A percentile compares a stretch with the other conserved stretches of the same genome.
phyloP scores from a whole-genome alignment of 2,888 invertebrate genomes.

The Neria commutata region DNA sequence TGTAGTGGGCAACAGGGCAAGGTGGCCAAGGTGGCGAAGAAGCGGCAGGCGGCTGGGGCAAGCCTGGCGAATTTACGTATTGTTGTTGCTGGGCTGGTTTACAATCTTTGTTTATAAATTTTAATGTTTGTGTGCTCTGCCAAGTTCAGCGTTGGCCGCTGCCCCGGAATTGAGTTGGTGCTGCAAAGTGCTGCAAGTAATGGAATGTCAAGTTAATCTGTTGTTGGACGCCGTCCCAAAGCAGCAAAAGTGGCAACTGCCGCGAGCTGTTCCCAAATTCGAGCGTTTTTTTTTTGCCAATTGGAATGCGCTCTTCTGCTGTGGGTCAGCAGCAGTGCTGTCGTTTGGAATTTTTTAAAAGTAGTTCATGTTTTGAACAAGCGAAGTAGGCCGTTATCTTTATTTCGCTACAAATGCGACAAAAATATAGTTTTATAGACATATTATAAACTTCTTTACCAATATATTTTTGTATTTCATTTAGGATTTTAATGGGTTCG shows the following conservation, averaged over 20 bases:
- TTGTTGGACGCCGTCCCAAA: constrained; percentile 22
- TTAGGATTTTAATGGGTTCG: too few species aligned
- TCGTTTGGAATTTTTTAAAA: neutral
- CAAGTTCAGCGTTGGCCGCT: neutral
- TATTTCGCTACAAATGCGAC: neutral
- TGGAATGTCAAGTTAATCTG: constrained; percentile 47
- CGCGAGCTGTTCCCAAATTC: neutral
- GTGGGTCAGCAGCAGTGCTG: neutral
- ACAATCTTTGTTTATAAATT: constrained; percentile 43
- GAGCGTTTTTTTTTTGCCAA: neutral
- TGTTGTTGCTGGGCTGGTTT: constrained; percentile 10
- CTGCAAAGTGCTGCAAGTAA: constrained; percentile 29
- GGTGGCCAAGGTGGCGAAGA: too few species aligned
- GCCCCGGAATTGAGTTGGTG: constrained; percentile 35
- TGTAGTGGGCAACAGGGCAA: too few species aligned
- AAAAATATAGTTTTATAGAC: too few species aligned
- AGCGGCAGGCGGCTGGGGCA: constrained; percentile 4
- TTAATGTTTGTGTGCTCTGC: constrained; percentile 33
- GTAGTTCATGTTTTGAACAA: neutral
- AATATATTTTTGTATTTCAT: too few species aligned
- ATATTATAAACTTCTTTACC: too few species aligned
- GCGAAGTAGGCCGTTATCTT: neutral
- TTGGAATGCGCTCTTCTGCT: neutral
- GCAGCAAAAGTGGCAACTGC: neutral
- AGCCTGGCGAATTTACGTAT: too few species aligned